These are phyloP conservation scores for Falco naumanni DNA, from an alignment of 2,797 vertebrate genomes.

Conservation along the genomic window DNA sequence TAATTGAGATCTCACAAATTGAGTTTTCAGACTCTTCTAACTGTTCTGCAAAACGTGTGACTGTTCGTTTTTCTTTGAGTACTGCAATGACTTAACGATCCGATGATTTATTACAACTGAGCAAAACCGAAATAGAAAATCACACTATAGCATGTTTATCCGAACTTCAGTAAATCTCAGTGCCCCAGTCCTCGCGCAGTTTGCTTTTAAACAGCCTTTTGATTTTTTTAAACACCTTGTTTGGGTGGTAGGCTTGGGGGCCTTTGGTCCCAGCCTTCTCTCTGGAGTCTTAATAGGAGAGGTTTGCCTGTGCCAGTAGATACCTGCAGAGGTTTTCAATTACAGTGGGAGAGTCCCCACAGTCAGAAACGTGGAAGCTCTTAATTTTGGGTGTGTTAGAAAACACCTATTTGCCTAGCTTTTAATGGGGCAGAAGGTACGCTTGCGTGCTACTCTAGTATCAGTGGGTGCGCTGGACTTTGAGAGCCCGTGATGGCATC, in stretches of 20 bases:
- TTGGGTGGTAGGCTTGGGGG: background rate
- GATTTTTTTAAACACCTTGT: background rate
- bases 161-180: background rate
- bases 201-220: background rate
- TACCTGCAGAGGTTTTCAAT: background rate
- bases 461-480: background rate
- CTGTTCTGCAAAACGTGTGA: background rate
- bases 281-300: background rate
- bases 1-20: conserved; percentile 57
- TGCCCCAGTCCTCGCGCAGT: background rate
- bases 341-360: fast-evolving
- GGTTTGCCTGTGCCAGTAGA: background rate
- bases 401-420: background rate
- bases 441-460: background rate
- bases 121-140: background rate
- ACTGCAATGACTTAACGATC: background rate
- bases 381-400: background rate
- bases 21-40: conserved; percentile 11
- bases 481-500: background rate
- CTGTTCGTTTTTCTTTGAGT: background rate
- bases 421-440: background rate
- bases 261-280: background rate
- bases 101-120: background rate
- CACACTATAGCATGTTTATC: background rate
- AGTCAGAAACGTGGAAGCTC: background rate